Conservation (phyloP, 2,113 vertebrate species). For the Festucalex cinctus region DNA sequence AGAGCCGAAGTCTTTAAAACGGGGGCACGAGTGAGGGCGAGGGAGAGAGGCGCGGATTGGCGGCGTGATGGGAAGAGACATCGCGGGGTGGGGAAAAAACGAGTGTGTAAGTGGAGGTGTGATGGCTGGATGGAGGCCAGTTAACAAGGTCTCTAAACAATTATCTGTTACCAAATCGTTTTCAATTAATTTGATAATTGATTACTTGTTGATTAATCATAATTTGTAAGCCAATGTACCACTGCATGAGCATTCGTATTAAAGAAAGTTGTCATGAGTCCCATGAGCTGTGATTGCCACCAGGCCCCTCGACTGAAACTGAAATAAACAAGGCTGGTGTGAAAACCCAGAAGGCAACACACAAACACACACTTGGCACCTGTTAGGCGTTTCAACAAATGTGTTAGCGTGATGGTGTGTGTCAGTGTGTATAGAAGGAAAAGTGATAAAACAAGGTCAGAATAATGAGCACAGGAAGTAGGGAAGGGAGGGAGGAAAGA, state of each 20-base stretch:
- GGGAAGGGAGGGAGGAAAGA: conserved; percentile 2
- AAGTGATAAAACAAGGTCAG: conserved; percentile 2
- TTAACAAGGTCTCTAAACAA: not conserved
- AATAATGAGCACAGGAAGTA: not conserved
- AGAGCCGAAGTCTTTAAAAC: not conserved
- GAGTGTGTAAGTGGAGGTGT: not conserved
- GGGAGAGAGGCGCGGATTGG: conserved; percentile 1
- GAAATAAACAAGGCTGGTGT: not conserved
- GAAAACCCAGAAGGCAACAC: not conserved
- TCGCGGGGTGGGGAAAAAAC: not conserved
- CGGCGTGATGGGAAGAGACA: conserved; percentile 3
- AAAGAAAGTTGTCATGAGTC: not conserved
- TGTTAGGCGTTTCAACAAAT: conserved; percentile 1
- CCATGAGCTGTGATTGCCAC: not conserved
- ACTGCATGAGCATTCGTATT: too few species aligned
- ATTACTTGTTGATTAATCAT: too few species aligned
- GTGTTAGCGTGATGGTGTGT: not conserved
- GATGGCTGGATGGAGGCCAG: not conserved
- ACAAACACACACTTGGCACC: conserved; percentile 3
- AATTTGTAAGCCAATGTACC: too few species aligned
- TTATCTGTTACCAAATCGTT: too few species aligned
- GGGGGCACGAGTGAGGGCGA: not conserved
- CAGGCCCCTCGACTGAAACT: not conserved
- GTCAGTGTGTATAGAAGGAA: not conserved
- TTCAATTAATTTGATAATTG: too few species aligned